Percentiles rank a stretch among this genome's conserved stretches.
Conservation (phyloP, 2,113 vertebrate species). For the Ovibos moschatus region DNA sequence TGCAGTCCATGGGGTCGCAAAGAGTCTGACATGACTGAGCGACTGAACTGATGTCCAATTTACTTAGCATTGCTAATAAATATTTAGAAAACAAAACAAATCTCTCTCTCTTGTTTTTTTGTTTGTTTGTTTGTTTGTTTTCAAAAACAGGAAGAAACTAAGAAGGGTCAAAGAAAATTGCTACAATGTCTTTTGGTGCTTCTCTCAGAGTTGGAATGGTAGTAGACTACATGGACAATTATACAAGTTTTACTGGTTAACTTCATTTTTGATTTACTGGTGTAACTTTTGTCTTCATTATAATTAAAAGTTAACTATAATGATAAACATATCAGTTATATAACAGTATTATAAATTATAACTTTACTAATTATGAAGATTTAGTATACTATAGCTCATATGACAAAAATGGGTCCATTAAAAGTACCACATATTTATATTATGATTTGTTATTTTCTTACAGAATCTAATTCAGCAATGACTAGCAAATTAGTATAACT, state of each 20-base stretch:
- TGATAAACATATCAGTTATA: not conserved
- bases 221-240: not conserved
- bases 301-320: conserved; percentile 32
- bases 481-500: conserved; percentile 1
- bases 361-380: not conserved
- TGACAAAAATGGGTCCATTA: not conserved
- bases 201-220: not conserved
- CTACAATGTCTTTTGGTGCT: not conserved
- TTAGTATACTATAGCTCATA: not conserved
- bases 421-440: not conserved
- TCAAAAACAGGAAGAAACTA: not conserved
- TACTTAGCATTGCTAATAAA: not conserved
- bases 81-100: not conserved
- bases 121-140: too few species aligned
- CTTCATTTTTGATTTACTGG: not conserved
- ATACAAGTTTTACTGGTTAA: not conserved
- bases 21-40: not conserved
- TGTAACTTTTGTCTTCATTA: not conserved
- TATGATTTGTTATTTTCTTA: not conserved
- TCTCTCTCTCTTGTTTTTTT: not conserved
- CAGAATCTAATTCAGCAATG: not conserved
- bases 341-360: not conserved
- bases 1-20: not conserved
- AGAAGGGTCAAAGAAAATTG: not conserved
- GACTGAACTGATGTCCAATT: not conserved